These are phyloP conservation scores for Xiphydria camelus DNA, from an alignment of 2,888 invertebrate species.

Conservation along the genomic window DNA sequence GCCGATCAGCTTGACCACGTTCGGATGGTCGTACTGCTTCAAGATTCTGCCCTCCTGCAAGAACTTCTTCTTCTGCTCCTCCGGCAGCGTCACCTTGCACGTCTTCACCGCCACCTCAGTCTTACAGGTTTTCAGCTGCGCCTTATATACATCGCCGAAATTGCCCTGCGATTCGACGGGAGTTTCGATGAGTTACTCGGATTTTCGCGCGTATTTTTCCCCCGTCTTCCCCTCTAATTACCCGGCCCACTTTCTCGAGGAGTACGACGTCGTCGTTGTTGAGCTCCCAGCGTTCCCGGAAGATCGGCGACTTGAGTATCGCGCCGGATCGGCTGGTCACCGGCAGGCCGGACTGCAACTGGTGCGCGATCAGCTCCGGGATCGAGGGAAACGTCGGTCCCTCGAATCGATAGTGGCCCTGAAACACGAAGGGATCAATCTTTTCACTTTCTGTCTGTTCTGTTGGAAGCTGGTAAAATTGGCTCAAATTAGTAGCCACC, in stretches of 20 bases:
- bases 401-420: conserved; percentile 93
- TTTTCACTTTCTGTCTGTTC: too few relatives aligned
- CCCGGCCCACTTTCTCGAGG: conserved; percentile 91
- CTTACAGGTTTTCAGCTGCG: conserved; percentile 78
- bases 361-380: conserved; percentile 87
- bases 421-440: conserved; percentile 33
- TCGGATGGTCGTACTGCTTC: conserved; percentile 96
- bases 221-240: too few relatives aligned
- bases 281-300: conserved; percentile 91
- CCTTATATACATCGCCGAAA: conserved; percentile 96
- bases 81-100: conserved; percentile 89
- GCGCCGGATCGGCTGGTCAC: conserved; percentile 93
- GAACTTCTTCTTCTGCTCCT: conserved; percentile 92
- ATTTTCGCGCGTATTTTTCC: too few relatives aligned
- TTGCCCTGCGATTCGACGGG: conserved; percentile 72
- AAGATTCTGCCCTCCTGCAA: conserved; percentile 93
- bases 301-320: conserved; percentile 81
- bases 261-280: conserved; percentile 93
- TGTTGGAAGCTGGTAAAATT: too few relatives aligned
- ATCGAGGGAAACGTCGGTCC: conserved; percentile 93
- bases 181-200: too few relatives aligned
- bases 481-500: too few relatives aligned
- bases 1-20: conserved; percentile 94
- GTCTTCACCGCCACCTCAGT: conserved; percentile 95
- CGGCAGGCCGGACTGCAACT: conserved; percentile 81